A percentile compares a stretch with the other conserved stretches of the same genome.
Conservation (phyloP, 2,888 invertebrate genomes). For the Eupelmus urozonus region DNA sequence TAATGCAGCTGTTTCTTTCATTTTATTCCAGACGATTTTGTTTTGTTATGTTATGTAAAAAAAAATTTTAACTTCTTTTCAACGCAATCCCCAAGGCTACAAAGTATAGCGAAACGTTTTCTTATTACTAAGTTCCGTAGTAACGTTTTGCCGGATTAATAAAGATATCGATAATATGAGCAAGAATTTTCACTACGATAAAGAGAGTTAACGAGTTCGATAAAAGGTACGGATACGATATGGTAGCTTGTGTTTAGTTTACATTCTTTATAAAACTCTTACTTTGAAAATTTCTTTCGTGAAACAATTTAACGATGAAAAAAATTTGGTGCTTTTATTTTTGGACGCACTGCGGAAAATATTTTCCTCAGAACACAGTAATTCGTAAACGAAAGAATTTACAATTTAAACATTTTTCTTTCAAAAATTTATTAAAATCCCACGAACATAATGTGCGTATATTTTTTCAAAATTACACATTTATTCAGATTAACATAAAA, state of each 20-base stretch:
- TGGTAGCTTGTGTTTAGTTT: too few species aligned
- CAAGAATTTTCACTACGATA: slow-evolving; percentile 20
- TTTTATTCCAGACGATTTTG: not conserved
- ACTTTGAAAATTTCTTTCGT: too few species aligned
- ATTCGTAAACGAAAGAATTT: too few species aligned
- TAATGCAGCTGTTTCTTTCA: not conserved
- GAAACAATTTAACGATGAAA: not conserved
- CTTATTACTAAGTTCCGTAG: not conserved
- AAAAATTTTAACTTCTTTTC: not conserved
- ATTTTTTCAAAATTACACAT: not conserved
- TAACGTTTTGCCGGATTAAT: not conserved
- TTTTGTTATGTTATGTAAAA: not conserved
- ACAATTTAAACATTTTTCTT: too few species aligned
- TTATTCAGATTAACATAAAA: not conserved
- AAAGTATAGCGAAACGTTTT: not conserved
- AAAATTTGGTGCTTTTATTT: not conserved
- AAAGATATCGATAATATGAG: slow-evolving; percentile 14
- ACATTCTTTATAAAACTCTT: too few species aligned
- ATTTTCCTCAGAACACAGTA: too few species aligned
- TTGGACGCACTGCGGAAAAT: not conserved
- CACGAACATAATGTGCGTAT: not conserved
- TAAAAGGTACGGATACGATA: not conserved
- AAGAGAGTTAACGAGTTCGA: not conserved
- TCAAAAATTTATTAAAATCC: not conserved
- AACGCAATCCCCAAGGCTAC: not conserved